Evolutionary conservation across 2,797 vertebrate species (phyloP), one percentile per base, ranked within the genome.

Genomic region (Buceros bicornis): DNA sequence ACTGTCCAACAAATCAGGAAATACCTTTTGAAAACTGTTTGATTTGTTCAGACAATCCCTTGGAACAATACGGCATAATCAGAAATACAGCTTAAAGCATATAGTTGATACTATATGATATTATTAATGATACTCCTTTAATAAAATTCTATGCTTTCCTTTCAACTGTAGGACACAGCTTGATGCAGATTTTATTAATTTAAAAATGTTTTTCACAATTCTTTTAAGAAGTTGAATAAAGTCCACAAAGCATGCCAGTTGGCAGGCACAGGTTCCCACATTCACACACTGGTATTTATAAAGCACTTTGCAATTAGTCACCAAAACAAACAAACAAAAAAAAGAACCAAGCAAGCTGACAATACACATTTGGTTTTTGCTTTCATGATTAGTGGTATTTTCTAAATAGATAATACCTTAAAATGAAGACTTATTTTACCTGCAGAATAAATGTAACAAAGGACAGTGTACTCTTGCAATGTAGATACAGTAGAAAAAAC

Each of bases 141-240:
- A 90, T 65, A 79, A 74, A 92, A 78, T 26, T 60, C 18, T 70
- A 40, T 79, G 50, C 7, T 31, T 91, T 85, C 33, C 80, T 94
- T 95, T 93, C 71, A 93, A 58, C 70, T 90, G 19, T 11, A 84
- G 21, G 22, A 84, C 51, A 94, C 50, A 79, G 42, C 6, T 95
- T 96, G 84, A 90, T 91, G 81, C 77, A 90, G 45, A 73, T 66
- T 93, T 51, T 53, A 81, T 69, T 83, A 10, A 53, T 54, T 65
- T 24, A 45, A 82, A 89, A 80, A 37, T 16, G 45, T 8, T 0
- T 14, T 76, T 51, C 24, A 31, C 9, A 54, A 16, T 60, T 74
- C 16, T 73, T 95, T 96, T 83, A 73, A 95, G 81, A 74, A 96
- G 90, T 82, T 96, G 92, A 93, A 92, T 96, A 95, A 97, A 95